Evolutionary conservation across 2,113 vertebrate species (phyloP), one percentile per base, ranked within the genome.

Genomic region (Fukomys damarensis): DNA sequence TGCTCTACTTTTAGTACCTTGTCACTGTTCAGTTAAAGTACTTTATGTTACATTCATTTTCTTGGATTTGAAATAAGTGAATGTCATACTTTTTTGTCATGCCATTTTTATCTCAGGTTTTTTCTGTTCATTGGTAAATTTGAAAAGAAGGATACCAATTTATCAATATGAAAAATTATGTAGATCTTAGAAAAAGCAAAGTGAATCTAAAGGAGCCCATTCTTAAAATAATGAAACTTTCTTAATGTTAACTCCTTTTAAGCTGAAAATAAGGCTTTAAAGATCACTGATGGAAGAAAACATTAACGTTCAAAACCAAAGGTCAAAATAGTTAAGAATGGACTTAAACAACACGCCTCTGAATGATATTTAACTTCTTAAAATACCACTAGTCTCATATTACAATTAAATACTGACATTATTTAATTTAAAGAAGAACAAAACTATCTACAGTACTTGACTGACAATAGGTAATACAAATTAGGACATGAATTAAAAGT

Each of bases 41-140:
- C 83, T 96, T 98, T 58, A 91, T 3, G 7, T 74, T 97, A 72
- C 63, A 91, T 95, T 98, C 35, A 92, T 97, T 98, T 97, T 19
- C 96, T 97, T 97, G 95, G 91, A 86, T 96, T 96, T 97, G 96
- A 98, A 98, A 98, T 97, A 98, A 98, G 97, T 97, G 91, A 98
- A 97, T 97, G 97, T 97, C 98, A 98, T 66, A 95, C 5, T 91
- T 98, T 98, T 98, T 98, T 98, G 97, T 98, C 98, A 98, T 96
- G 56, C 70, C 95, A 98, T 98, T 98, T 98, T 98, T 98, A 98
- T 97, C 97, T 96, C 97, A 91, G 86, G 94, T 95, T 97, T 97
- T 98, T 97, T 96, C 85, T 94, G 93, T 74, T 96, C 98, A 98
- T 98, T 98, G 98, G 95, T 98, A 98, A 98, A 98, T 97, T 98